Conservation (phyloP, 1,140 invertebrate genomes). For the Colletes gigas region DNA sequence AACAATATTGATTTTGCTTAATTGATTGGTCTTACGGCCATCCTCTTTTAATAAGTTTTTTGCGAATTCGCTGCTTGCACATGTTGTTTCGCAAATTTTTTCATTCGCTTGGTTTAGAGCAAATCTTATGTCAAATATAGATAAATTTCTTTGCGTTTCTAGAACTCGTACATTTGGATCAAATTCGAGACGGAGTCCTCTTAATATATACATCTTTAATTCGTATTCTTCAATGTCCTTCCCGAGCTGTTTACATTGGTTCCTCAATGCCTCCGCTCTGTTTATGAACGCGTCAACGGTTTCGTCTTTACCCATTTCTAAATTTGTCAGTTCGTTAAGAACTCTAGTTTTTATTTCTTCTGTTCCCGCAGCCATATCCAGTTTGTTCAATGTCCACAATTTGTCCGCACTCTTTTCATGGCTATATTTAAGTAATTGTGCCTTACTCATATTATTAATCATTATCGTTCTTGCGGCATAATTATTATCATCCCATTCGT, state of each 20-base stretch:
- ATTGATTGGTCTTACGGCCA: too few species aligned
- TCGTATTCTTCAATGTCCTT: slow-evolving; percentile 6
- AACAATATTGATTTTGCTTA: too few species aligned
- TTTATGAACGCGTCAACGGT: background rate
- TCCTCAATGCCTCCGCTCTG: background rate
- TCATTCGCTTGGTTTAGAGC: slow-evolving; percentile 24
- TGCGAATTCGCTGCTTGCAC: too few species aligned
- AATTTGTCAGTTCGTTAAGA: background rate
- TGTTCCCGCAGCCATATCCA: slow-evolving; percentile 4
- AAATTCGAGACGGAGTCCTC: background rate
- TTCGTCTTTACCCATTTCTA: slow-evolving; percentile 11
- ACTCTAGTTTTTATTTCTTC: background rate
- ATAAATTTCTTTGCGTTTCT: background rate
- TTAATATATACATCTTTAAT: slow-evolving; percentile 30
- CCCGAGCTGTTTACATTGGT: slow-evolving; percentile 3
- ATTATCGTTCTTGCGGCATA: background rate
- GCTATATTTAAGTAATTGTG: slow-evolving; percentile 16
- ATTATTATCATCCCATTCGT: slow-evolving; percentile 33
- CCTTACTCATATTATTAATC: slow-evolving; percentile 9
- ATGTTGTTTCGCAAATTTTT: too few species aligned
- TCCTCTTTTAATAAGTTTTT: too few species aligned
- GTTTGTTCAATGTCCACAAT: slow-evolving; percentile 1
- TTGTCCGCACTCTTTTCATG: slow-evolving; percentile 15
- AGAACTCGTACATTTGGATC: slow-evolving; percentile 20
- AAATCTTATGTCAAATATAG: slow-evolving; percentile 7